Evolutionary conservation across 2,797 vertebrate genomes (phyloP), one percentile per base, ranked within the genome.

Genomic region (Chelonia mydas): DNA sequence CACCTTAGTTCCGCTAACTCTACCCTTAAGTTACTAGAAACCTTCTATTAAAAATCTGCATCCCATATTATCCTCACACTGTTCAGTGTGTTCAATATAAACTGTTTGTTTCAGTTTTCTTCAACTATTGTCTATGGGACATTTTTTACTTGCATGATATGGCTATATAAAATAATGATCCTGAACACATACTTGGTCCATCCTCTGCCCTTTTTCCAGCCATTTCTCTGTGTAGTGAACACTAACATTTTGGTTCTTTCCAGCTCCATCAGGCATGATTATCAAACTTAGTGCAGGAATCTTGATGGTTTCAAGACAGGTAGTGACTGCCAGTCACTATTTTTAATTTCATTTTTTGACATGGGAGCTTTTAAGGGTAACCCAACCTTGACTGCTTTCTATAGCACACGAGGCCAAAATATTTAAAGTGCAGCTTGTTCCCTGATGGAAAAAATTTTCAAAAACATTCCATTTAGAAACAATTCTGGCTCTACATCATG

Each of bases 331-430:
- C 92, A 77, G 31, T 68, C 41, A 45, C 28, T 79, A 21, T 65
- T 88, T 83, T 92, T 21, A 84, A 86, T 93, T 91, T 53, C 54
- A 4, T 49, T 92, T 92, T 91, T 23, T 17, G 83, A 92, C 57
- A 16, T 17, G 12, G 27, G 13, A 6, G 1, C 1, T 10, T 12
- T 84, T 93, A 77, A 86, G 83, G 21, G 11, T 49, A 86, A 55
- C 37, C 8, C n/a, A 85, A 21, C 45, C 51, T 83, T 86, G 23
- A 25, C 0, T 65, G 45, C 51, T 86, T 88, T 17, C 59, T 83
- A 15, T 68, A 49, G 47, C 2, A 55, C 11, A 31, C 41, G 54
- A 90, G 90, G 16, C 41, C 84, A 78, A 89, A 87, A 88, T 88
- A 83, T 7, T 83, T 81, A 13, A 0, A 0, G 5, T 78, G 7